phyloP scores from a whole-genome alignment of 2,113 vertebrate species.

The Corythoichthys intestinalis region DNA sequence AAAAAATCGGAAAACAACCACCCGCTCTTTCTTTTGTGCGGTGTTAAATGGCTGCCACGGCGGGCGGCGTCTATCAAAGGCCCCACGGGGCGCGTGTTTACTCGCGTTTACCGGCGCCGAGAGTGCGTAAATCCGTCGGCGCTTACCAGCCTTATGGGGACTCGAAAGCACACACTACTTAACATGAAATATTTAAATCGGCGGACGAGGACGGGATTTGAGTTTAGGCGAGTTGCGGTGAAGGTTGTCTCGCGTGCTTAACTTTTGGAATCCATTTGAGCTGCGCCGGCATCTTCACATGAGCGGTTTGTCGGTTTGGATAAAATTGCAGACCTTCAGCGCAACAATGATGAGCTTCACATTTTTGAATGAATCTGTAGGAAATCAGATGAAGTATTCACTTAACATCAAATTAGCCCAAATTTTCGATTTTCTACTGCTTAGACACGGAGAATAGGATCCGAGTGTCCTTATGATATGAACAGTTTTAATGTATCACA shows the following conservation, averaged over 20 bases:
- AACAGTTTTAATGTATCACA: too few species aligned
- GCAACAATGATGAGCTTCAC: background rate
- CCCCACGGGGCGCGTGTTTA: slow-evolving; percentile 33
- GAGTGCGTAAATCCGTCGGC: slow-evolving; percentile 1
- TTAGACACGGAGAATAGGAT: too few species aligned
- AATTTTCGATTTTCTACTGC: too few species aligned
- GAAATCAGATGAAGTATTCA: too few species aligned
- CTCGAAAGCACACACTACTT: background rate
- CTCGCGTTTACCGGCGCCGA: slow-evolving; percentile 43
- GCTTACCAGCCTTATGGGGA: background rate
- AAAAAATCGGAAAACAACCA: too few species aligned
- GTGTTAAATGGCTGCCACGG: slow-evolving; percentile 28
- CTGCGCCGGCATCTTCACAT: background rate
- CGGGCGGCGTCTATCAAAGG: slow-evolving; percentile 37
- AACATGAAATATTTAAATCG: slow-evolving; percentile 1
- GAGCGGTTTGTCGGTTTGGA: background rate
- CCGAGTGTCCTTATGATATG: too few species aligned
- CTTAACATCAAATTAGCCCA: too few species aligned
- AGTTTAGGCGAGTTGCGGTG: background rate
- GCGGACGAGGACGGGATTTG: background rate
- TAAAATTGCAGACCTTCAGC: background rate
- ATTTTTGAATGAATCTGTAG: too few species aligned
- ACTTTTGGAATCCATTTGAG: slow-evolving; percentile 48
- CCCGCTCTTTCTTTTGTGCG: background rate
- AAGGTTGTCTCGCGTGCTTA: slow-evolving; percentile 14